A percentile compares a stretch with the other conserved stretches of the same genome.
phyloP scores from a whole-genome alignment of 2,113 vertebrate genomes.

The Blennius ocellaris region DNA sequence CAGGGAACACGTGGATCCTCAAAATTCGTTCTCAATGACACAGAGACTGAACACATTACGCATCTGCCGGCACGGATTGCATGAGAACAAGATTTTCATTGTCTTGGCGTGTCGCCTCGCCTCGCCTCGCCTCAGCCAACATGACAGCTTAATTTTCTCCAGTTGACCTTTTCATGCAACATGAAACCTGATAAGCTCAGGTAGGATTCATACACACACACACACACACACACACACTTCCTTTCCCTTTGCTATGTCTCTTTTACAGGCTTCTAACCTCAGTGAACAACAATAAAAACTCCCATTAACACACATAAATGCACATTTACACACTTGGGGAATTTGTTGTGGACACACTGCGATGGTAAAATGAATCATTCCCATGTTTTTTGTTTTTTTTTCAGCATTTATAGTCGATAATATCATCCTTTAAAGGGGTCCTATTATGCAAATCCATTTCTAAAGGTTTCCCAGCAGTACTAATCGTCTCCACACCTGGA shows the following conservation, averaged over 20 bases:
- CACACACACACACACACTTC: no score
- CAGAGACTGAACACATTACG: not conserved
- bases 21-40: not conserved
- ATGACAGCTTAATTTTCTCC: constrained; percentile 61
- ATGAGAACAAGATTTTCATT: constrained; percentile 10
- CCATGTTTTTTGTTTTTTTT: not conserved
- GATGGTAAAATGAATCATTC: not conserved
- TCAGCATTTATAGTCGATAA: not conserved
- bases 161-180: constrained; percentile 38
- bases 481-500: no score
- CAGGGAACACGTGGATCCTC: not conserved
- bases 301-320: not conserved
- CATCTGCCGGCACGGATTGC: not conserved
- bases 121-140: not conserved
- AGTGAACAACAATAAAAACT: constrained; percentile 1
- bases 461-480: no score
- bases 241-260: not conserved
- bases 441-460: no score
- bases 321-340: not conserved
- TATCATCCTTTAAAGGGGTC: no score
- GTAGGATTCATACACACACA: not conserved
- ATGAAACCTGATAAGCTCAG: constrained; percentile 43
- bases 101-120: not conserved
- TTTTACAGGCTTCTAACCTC: not conserved
- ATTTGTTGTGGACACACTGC: not conserved